Evolutionary conservation across 2,113 vertebrate genomes (phyloP), one percentile per base, ranked within the genome.

Genomic region (Gavialis gangeticus): DNA sequence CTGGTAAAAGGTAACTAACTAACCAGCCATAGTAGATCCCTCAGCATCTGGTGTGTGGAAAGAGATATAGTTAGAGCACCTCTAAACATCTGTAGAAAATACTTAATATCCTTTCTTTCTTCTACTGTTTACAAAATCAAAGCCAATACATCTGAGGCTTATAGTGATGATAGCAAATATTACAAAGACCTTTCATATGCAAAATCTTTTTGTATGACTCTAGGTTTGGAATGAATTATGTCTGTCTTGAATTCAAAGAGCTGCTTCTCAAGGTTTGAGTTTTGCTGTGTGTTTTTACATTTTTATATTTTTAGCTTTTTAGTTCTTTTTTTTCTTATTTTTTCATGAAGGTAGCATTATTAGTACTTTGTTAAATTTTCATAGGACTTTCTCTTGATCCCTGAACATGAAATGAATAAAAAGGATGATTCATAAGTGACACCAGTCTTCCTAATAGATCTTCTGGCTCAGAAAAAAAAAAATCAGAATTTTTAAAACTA

Each of bases 101-200:
- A 95, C 73, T 96, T 92, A 91, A 56, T n/a, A 84, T 89, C 92
- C 96, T 97, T 96, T 84, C 37, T 95, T 96, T 92, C 89, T 85
- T 95, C 91, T 94, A 94, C 95, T 96, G 93, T 97, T 97, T 96
- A 96, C 79, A 92, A 98, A 97, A 98, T 97, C 91, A 98, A 98
- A 97, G 94, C 73, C 57, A 94, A 89, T 94, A 83, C 94, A 95
- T 96, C 95, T 95, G 89, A 97, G 91, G 90, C 90, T 97, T 92
- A 96, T 58, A 97, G 93, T 88, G 97, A 97, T 95, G 96, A 95
- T 79, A 97, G 93, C 73, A 97, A 96, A 98, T 98, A 96, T 96
- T 97, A 84, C 88, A 94, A 96, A 97, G 88, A 71, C 83, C 86
- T 97, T 98, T 98, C 96, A 97, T 97, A 97, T 97, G 94, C 96